These are phyloP conservation scores for Taenioides sp. DNA, from an alignment of 2,797 vertebrate species.

Conservation along the genomic window DNA sequence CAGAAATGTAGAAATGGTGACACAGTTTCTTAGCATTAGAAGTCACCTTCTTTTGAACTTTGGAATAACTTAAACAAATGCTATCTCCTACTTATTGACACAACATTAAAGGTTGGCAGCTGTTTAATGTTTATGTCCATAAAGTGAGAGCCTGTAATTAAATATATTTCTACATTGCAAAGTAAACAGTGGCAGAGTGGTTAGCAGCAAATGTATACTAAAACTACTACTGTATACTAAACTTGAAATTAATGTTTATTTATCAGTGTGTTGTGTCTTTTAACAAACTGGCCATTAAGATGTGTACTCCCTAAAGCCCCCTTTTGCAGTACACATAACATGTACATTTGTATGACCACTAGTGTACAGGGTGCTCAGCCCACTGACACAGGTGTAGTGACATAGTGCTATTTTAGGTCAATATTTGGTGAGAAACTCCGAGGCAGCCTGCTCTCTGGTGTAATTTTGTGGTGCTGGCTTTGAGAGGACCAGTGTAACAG, in stretches of 20 bases:
- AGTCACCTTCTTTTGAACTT: not conserved
- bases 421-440: conserved; percentile 62
- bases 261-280: not conserved
- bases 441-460: conserved; percentile 45
- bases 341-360: not conserved
- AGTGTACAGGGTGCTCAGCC: not conserved
- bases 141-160: too few relatives aligned
- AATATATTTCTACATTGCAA: too few relatives aligned
- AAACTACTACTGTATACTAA: not conserved
- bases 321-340: not conserved
- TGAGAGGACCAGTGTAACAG: conserved; percentile 53
- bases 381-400: conserved; percentile 66
- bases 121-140: too few relatives aligned
- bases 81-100: too few relatives aligned
- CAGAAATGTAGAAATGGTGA: not conserved
- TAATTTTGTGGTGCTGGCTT: conserved; percentile 68
- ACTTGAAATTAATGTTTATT: not conserved
- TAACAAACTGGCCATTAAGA: too few relatives aligned
- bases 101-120: too few relatives aligned
- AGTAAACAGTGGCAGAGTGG: too few relatives aligned
- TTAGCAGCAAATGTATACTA: not conserved
- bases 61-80: too few relatives aligned
- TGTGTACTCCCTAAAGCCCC: not conserved
- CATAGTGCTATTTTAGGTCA: conserved; percentile 63
- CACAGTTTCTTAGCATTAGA: not conserved